Evolutionary conservation across 2,888 invertebrate species (phyloP).

Genomic region (Gonocerus acuteangulatus): DNA sequence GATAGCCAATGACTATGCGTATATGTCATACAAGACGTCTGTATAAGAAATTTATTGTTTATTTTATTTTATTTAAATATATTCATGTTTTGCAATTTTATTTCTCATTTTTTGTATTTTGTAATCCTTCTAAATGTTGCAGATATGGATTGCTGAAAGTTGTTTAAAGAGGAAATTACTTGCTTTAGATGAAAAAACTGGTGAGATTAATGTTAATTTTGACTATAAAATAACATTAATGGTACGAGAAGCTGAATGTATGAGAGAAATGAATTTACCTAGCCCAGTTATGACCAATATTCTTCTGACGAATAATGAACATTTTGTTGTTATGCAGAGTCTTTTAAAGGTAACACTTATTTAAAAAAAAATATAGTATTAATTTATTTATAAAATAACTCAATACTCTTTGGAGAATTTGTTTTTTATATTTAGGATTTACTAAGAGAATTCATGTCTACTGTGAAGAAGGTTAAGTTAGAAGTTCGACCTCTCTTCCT

Average conservation of each 20-base stretch:
- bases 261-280: constrained; percentile 73
- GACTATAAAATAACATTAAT: constrained; percentile 67
- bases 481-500: constrained; percentile 86
- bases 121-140: no score
- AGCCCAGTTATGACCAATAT: constrained; percentile 74
- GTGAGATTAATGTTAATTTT: constrained; percentile 65
- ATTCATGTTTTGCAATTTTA: no score
- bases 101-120: no score
- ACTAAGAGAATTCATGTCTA: constrained; percentile 64
- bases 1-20: no score
- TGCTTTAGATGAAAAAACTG: constrained; percentile 53
- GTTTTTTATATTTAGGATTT: constrained; percentile 52
- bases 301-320: constrained; percentile 65
- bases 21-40: no score
- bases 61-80: no score
- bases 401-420: neutral
- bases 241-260: constrained; percentile 75
- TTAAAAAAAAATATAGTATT: neutral
- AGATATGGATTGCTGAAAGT: constrained; percentile 60
- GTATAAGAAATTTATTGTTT: no score
- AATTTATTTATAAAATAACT: neutral
- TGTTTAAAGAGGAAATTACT: constrained; percentile 57
- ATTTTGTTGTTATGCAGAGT: constrained; percentile 67
- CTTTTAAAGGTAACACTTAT: constrained; percentile 62
- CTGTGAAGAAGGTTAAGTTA: constrained; percentile 66